Evolutionary conservation across 2,888 invertebrate genomes (phyloP).

Genomic region (Drosophila monieri): DNA sequence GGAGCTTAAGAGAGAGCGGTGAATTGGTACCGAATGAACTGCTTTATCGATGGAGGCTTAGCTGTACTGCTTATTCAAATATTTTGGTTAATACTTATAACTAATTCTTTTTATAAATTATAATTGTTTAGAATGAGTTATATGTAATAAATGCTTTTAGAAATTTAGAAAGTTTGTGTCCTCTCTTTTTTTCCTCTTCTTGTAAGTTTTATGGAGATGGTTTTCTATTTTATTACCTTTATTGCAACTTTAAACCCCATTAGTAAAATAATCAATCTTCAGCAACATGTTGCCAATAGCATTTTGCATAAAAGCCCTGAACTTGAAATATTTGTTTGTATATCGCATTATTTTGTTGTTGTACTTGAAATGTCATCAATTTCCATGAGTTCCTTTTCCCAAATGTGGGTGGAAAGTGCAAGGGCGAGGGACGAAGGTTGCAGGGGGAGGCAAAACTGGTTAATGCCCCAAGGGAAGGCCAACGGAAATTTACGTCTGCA

Average conservation of each 20-base stretch:
- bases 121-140: neutral
- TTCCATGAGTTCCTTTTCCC: conserved; percentile 9
- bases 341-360: conserved; percentile 1
- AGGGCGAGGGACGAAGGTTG: neutral
- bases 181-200: too few species aligned
- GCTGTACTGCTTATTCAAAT: conserved; percentile 5
- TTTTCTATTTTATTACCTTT: neutral
- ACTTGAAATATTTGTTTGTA: conserved; percentile 35
- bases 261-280: neutral
- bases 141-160: too few species aligned
- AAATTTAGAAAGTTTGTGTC: too few species aligned
- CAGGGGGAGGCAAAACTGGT: conserved; percentile 17
- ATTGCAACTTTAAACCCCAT: neutral
- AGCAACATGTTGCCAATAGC: conserved; percentile 33
- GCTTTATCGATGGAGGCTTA: conserved; percentile 35
- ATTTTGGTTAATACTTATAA: neutral
- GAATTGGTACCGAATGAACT: conserved; percentile 4
- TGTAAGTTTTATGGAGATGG: too few species aligned
- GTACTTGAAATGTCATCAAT: conserved; percentile 38
- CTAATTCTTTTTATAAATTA: too few species aligned
- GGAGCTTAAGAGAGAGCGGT: conserved; percentile 15
- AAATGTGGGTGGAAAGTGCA: neutral
- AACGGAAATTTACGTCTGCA: conserved; percentile 53
- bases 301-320: conserved; percentile 24
- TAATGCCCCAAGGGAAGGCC: conserved; percentile 53